phyloP scores from a whole-genome alignment of 2,797 vertebrate genomes.

The Sparidentex hasta region DNA sequence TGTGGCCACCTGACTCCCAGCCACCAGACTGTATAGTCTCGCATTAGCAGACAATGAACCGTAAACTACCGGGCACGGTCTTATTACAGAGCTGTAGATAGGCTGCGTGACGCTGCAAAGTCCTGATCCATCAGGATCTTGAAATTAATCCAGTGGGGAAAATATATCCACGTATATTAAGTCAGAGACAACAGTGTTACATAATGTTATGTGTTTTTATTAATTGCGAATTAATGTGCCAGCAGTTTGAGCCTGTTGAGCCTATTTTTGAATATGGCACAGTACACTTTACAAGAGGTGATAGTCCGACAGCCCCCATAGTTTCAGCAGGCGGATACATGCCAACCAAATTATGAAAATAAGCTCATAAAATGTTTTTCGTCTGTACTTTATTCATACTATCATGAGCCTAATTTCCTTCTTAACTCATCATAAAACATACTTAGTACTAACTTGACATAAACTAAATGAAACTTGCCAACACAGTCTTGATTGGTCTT shows the following conservation, averaged over 20 bases:
- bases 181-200: conserved; percentile 9
- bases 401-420: no score
- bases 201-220: conserved; percentile 17
- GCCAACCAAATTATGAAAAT: no score
- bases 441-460: no score
- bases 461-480: no score
- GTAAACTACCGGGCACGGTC: not conserved
- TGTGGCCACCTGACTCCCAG: conserved; percentile 23
- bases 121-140: conserved; percentile 23
- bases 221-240: not conserved
- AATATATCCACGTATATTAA: conserved; percentile 19
- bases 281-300: not conserved
- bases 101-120: not conserved
- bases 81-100: conserved; percentile 21
- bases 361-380: no score
- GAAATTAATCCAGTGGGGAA: conserved; percentile 19
- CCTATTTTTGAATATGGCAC: not conserved
- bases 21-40: not conserved
- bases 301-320: no score
- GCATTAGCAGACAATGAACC: conserved; percentile 27
- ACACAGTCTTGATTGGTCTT: no score
- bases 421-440: no score
- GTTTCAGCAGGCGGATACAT: no score
- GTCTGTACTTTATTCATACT: no score
- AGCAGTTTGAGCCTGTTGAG: conserved; percentile 8